These are phyloP conservation scores for Forbesichthys papilliferus DNA, from an alignment of 2,113 vertebrate genomes.

Conservation along the genomic window DNA sequence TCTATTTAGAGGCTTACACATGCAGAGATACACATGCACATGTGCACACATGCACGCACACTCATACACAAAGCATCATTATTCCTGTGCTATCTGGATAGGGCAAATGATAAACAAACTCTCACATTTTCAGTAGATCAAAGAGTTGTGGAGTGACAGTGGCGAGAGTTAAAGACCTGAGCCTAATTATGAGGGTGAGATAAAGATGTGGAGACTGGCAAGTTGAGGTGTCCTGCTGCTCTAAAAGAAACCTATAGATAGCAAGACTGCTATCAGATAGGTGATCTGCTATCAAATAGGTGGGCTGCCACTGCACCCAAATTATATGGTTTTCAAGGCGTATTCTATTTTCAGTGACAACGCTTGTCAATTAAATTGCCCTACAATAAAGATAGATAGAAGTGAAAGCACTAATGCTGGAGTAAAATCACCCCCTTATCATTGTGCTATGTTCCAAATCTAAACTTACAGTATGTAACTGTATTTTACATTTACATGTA, in stretches of 20 bases:
- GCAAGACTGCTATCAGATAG: slow-evolving; percentile 4
- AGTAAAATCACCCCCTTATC: no score
- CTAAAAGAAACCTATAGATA: neutral
- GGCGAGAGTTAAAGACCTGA: slow-evolving; percentile 45
- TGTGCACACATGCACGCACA: slow-evolving; percentile 27
- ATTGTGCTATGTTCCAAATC: no score
- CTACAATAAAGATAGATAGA: no score
- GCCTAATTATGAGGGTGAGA: slow-evolving; percentile 54
- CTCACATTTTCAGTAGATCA: slow-evolving; percentile 54
- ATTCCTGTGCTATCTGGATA: slow-evolving; percentile 44
- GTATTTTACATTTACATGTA: no score
- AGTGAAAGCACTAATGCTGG: no score
- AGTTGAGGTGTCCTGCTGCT: neutral
- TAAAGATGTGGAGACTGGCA: slow-evolving; percentile 20
- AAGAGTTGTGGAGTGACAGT: slow-evolving; percentile 45
- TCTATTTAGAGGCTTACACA: neutral
- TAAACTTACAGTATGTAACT: no score
- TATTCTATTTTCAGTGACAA: no score
- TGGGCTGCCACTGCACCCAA: neutral
- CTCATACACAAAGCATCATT: slow-evolving; percentile 46
- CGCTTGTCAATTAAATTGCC: no score
- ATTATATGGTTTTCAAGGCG: neutral
- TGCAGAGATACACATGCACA: slow-evolving; percentile 14
- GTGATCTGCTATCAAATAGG: slow-evolving; percentile 1
- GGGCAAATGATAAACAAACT: slow-evolving; percentile 54